Evolutionary conservation across 2,113 vertebrate species (phyloP).

Genomic region (Phaethon lepturus): DNA sequence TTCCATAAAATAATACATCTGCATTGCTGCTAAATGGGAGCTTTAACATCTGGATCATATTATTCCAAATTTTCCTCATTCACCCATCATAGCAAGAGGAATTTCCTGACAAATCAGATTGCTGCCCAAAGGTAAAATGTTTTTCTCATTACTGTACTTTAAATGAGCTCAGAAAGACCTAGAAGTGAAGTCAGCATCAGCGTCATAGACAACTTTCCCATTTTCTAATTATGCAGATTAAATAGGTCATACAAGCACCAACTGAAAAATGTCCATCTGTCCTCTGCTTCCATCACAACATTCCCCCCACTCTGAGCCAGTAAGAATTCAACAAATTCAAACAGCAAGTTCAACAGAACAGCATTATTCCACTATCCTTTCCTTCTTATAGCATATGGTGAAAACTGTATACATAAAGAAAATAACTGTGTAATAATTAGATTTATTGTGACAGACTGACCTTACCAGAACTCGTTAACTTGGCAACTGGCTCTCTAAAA

Average conservation of each 20-base stretch:
- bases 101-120: slow-evolving; percentile 76
- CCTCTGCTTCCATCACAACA: background rate
- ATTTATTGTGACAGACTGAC: slow-evolving; percentile 38
- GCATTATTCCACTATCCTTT: background rate
- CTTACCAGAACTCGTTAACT: slow-evolving; percentile 35
- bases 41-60: slow-evolving; percentile 72
- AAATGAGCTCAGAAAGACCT: slow-evolving; percentile 47
- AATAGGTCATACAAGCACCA: background rate
- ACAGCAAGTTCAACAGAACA: background rate
- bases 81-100: slow-evolving; percentile 68
- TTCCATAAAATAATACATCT: slow-evolving; percentile 58
- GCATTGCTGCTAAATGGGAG: slow-evolving; percentile 49
- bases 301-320: background rate
- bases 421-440: background rate
- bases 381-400: background rate
- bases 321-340: background rate
- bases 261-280: background rate
- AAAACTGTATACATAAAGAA: slow-evolving; percentile 1
- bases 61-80: slow-evolving; percentile 65
- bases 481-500: slow-evolving; percentile 28
- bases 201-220: slow-evolving; percentile 13
- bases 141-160: slow-evolving; percentile 53
- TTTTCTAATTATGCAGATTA: slow-evolving; percentile 51
- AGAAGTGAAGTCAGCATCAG: slow-evolving; percentile 54
- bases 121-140: slow-evolving; percentile 72